Conservation (phyloP, 2,888 invertebrate species). For the Helobdella robusta region DNA sequence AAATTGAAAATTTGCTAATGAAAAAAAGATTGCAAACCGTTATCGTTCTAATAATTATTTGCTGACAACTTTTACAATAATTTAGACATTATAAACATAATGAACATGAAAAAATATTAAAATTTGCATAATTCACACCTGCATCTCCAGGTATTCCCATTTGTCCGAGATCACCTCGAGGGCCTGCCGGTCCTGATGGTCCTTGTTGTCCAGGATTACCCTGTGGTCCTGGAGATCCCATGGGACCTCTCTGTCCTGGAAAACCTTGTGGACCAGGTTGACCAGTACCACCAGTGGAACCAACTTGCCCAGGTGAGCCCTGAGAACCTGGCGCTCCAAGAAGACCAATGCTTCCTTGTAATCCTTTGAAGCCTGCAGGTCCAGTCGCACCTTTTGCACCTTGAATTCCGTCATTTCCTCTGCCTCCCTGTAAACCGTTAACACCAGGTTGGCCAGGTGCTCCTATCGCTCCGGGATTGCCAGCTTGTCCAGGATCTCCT, state of each 20-base stretch:
- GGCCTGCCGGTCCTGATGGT: constrained; percentile 27
- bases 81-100: no score
- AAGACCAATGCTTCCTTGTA: constrained; percentile 11
- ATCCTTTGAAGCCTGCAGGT: constrained; percentile 30
- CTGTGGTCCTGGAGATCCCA: constrained; percentile 31
- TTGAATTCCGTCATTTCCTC: constrained; percentile 12
- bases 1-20: no score
- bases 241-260: constrained; percentile 31
- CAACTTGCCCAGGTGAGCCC: constrained; percentile 24
- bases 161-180: constrained; percentile 35
- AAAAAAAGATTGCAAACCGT: no score
- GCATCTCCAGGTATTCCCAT: constrained; percentile 22
- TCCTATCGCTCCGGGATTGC: constrained; percentile 25
- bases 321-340: constrained; percentile 13
- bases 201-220: constrained; percentile 23
- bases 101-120: no score
- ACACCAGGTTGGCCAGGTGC: constrained; percentile 16
- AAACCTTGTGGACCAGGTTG: constrained; percentile 45
- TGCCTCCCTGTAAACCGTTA: constrained; percentile 23
- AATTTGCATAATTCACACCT: no score
- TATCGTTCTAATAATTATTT: no score
- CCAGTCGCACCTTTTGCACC: constrained; percentile 23
- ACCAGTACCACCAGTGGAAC: constrained; percentile 13
- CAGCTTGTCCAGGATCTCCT: constrained; percentile 31
- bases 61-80: no score